Base-by-base conservation (phyloP, 1,140 invertebrate genomes). In the Apis laboriosa region DNA sequence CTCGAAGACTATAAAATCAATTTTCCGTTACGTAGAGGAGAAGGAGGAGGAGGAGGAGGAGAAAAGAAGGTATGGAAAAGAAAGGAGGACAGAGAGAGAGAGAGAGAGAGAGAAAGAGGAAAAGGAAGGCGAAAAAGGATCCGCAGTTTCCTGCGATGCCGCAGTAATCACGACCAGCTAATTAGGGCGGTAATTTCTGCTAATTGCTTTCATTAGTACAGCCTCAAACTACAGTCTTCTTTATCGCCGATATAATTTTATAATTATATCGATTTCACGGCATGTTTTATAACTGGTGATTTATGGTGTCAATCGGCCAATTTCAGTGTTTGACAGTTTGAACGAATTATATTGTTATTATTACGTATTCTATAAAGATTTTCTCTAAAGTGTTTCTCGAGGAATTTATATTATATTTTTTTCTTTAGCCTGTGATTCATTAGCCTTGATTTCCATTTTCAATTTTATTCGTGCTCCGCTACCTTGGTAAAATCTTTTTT, bases 171-270 rank as follows among this genome's bases (percentile, higher is more conserved):
- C 75, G 71, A 71, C 43, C 71, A 61, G 60, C 80, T 86, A 87
- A 87, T 87, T 83, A 83, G 71, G 70, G 28, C 84, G 63, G 74
- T 87, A 83, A 83, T 79, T 83, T 76, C 66, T 76, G 80, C 49
- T 86, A 87, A 86, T 83, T 83, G 85, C 70, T 75, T 79, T 74
- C 84, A 75, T 86, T 86, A 72, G 71, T 79, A 72, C 75, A 78
- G 63, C 34, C 55, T 43, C 56, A 55, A 66, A 67, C 55, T 60
- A 28, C 61, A 24, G 68, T 53, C 61, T 87, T 86, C 70, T 83
- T 83, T 87, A 60, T 83, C 60, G 76, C 34, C 55, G 71, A 64
- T 28, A 72, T 86, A 86, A 87, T 83, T 53, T 56, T 86, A 66
- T 56, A 86, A 77, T 78, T 87, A 75, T 77, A 71, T 87, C 85